Conservation (phyloP, 2,113 vertebrate species). For the Turnix velox region DNA sequence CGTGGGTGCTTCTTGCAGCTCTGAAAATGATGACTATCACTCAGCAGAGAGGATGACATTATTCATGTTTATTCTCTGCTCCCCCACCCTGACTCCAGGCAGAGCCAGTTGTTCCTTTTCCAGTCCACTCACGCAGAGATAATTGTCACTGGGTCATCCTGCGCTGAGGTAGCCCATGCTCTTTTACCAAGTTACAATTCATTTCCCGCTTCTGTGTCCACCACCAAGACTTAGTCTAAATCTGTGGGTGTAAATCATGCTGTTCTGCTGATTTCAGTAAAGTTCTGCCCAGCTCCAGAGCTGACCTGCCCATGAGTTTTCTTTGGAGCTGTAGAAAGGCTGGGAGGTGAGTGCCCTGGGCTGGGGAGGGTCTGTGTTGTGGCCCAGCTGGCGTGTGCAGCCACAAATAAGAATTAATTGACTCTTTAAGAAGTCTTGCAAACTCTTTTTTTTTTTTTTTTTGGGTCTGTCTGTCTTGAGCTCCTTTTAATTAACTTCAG, state of each 20-base stretch:
- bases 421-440: slow-evolving; percentile 58
- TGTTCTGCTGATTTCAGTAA: neutral
- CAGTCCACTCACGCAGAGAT: neutral
- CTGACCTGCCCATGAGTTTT: slow-evolving; percentile 13
- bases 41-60: neutral
- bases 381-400: slow-evolving; percentile 60
- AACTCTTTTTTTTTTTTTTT: neutral
- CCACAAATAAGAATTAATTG: slow-evolving; percentile 59
- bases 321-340: neutral
- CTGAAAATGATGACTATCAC: neutral
- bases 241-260: neutral
- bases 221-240: neutral
- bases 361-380: slow-evolving; percentile 42
- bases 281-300: neutral
- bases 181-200: neutral
- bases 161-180: neutral
- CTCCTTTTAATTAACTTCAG: slow-evolving; percentile 69
- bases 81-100: neutral
- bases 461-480: slow-evolving; percentile 47
- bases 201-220: neutral
- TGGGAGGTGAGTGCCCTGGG: slow-evolving; percentile 19
- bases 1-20: neutral
- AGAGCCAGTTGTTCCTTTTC: neutral
- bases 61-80: neutral
- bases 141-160: neutral